Base-by-base conservation (phyloP, 2,888 invertebrate genomes). In the Hypolimnas misippus region DNA sequence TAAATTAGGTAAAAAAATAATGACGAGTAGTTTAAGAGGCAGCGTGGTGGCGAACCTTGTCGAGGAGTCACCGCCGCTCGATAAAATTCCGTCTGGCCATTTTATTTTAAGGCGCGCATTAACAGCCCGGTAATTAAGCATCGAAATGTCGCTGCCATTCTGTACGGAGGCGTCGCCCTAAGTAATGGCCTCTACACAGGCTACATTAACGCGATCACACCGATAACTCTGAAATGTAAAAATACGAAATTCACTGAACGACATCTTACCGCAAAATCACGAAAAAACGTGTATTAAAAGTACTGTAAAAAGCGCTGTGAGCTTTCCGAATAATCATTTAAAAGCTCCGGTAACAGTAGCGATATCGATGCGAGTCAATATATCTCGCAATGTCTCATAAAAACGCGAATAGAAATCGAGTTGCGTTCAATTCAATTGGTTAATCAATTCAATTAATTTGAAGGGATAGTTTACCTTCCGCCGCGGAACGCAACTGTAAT, bases 371-470 rank as follows among this genome's bases (percentile, higher is more conserved):
- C 29, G 10, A 60, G 40, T 10, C 51, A 42, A 68, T 69, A 70
- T 69, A 68, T 59, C 66, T 62, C 63, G 63, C 63, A 65, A 70
- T 66, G 74, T 70, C 74, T 67, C 70, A 66, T 69, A 57, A 68
- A 66, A 71, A 75, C 73, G 70, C 73, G 70, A 70, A 74, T 80
- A 86, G 86, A 84, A 87, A 86, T 80, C 72, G 70, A 83, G 84
- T 81, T 79, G 79, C 78, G 73, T 79, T 77, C 79, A 83, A 87
- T 82, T 82, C 82, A 89, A 89, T 90, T 87, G 89, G 85, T 84
- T 86, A 84, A 89, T 89, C 87, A 87, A 86, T 86, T 84, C 82
- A 86, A 86, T 89, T 89, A 88, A 89, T 88, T 88, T 84, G 81
- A 85, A 79, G 73, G 76, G 76, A 83, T 83, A 78, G 79, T 82